Conservation (phyloP, 2,888 invertebrate genomes). For the Tenthredo livida region DNA sequence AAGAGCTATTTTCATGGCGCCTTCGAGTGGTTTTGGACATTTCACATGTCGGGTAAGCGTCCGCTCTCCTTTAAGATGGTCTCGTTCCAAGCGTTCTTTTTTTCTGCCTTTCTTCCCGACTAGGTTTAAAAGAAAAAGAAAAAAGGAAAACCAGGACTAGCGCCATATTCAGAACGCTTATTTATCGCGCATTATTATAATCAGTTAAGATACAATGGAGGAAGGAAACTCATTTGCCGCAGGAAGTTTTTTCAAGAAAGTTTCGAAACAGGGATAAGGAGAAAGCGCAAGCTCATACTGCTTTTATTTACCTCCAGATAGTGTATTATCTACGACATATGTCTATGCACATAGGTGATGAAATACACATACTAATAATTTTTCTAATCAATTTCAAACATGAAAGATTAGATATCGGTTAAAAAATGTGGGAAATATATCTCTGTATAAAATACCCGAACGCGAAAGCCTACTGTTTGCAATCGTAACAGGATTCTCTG, state of each 20-base stretch:
- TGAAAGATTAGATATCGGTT: background rate
- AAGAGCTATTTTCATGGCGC: slow-evolving; percentile 22
- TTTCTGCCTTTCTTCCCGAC: background rate
- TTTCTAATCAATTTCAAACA: background rate
- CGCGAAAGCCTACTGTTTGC: background rate
- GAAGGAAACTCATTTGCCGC: background rate
- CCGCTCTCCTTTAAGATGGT: slow-evolving; percentile 9
- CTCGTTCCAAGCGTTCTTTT: background rate
- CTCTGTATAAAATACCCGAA: background rate
- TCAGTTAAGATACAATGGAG: background rate
- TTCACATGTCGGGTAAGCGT: slow-evolving; percentile 1
- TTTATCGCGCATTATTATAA: slow-evolving; percentile 1
- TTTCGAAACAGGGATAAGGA: background rate
- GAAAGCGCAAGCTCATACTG: background rate
- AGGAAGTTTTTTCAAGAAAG: slow-evolving; percentile 7
- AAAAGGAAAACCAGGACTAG: background rate
- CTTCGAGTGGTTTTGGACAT: background rate
- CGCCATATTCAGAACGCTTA: background rate
- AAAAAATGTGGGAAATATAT: background rate
- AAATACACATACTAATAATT: background rate
- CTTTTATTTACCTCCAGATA: background rate
- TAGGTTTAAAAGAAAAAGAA: background rate
- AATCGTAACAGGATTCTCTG: background rate
- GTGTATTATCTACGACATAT: background rate
- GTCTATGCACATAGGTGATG: too few species aligned